These are phyloP conservation scores for Pitta sordida DNA, from an alignment of 2,113 vertebrate species.

Conservation along the genomic window DNA sequence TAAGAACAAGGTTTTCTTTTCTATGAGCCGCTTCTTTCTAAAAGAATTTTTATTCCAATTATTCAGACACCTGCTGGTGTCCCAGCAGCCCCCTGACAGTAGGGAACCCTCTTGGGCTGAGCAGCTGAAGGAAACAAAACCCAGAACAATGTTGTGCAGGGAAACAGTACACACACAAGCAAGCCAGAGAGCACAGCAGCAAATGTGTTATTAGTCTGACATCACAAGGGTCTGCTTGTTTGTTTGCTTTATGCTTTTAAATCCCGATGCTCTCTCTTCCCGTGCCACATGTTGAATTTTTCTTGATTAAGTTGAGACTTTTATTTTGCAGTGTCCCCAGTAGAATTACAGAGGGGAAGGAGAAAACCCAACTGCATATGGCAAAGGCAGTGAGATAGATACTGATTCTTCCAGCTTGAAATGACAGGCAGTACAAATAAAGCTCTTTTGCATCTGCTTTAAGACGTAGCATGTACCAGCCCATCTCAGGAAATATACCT, in stretches of 20 bases:
- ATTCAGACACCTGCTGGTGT: constrained; percentile 66
- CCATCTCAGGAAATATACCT: not conserved
- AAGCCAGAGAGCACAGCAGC: constrained; percentile 22
- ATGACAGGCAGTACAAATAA: constrained; percentile 52
- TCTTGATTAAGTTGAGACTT: constrained; percentile 66
- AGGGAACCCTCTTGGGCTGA: constrained; percentile 40
- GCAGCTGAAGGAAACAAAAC: constrained; percentile 55
- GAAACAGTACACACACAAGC: constrained; percentile 43
- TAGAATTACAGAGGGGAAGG: constrained; percentile 34
- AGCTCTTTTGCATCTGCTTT: constrained; percentile 18
- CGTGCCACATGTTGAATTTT: constrained; percentile 46
- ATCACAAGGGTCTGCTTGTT: constrained; percentile 48
- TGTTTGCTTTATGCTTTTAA: constrained; percentile 52
- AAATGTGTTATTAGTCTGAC: constrained; percentile 49
- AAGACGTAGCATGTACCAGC: not conserved
- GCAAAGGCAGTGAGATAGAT: constrained; percentile 16
- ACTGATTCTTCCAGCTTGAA: constrained; percentile 46
- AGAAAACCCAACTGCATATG: constrained; percentile 52
- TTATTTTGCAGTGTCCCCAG: constrained; percentile 29
- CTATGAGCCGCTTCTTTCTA: constrained; percentile 1
- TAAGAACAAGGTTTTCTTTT: constrained; percentile 28
- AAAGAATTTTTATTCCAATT: constrained; percentile 61
- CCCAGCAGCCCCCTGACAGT: constrained; percentile 42
- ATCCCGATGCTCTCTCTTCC: constrained; percentile 15
- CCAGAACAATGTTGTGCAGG: constrained; percentile 51